Conservation (phyloP, 1,140 invertebrate species). For the Eumaeus atala region DNA sequence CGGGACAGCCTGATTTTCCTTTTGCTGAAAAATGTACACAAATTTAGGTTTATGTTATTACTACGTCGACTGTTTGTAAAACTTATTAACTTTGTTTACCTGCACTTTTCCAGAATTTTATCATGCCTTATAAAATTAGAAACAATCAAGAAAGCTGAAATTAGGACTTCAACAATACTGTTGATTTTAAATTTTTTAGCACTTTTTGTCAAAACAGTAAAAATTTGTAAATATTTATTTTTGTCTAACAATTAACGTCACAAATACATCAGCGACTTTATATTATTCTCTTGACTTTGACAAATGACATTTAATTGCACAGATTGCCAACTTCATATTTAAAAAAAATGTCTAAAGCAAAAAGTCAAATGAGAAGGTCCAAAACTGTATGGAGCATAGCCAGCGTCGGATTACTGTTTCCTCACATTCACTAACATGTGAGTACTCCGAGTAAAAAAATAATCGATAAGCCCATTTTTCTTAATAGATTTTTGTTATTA, state of each 20-base stretch:
- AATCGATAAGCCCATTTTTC: too few species aligned
- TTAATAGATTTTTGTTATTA: too few species aligned
- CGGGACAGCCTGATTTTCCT: conserved; percentile 62
- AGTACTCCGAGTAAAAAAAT: too few species aligned
- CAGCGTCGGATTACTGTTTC: too few species aligned
- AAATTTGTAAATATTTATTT: conserved; percentile 6
- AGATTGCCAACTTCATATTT: too few species aligned
- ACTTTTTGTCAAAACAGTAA: too few species aligned
- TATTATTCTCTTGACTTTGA: neutral
- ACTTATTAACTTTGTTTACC: conserved; percentile 34
- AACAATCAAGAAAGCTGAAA: neutral
- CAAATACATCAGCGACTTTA: neutral
- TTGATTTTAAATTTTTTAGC: too few species aligned
- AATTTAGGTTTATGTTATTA: conserved; percentile 9
- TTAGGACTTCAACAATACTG: too few species aligned
- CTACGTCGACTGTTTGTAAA: conserved; percentile 11
- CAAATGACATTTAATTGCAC: neutral
- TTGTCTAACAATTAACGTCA: conserved; percentile 7
- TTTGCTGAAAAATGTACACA: conserved; percentile 43
- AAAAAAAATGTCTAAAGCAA: too few species aligned
- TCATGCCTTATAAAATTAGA: conserved; percentile 32
- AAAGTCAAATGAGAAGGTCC: too few species aligned
- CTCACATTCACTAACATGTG: too few species aligned
- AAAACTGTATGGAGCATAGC: too few species aligned
- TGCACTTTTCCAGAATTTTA: conserved; percentile 71